These are phyloP conservation scores for Ahaetulla prasina DNA, from an alignment of 2,113 vertebrate genomes.

Conservation along the genomic window DNA sequence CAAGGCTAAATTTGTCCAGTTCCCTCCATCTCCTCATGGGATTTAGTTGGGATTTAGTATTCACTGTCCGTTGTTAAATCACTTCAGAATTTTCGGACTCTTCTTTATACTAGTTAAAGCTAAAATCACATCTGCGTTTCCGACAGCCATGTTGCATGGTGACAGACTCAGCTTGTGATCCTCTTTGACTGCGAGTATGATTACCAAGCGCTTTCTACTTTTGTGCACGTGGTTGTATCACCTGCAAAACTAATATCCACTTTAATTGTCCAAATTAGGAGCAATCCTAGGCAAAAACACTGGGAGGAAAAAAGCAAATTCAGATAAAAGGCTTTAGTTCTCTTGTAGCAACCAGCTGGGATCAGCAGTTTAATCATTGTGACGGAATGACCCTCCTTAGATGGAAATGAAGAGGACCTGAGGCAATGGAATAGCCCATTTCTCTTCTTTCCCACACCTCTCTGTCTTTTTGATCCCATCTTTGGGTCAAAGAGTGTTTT, in stretches of 20 bases:
- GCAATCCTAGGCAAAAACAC: neutral
- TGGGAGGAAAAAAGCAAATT: neutral
- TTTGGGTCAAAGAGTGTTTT: neutral
- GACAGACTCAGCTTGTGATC: neutral
- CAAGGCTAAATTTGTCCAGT: neutral
- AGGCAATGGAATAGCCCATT: neutral
- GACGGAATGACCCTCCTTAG: neutral
- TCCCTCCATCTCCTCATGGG: neutral
- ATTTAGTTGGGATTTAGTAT: neutral
- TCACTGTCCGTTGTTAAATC: neutral
- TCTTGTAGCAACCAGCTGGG: neutral
- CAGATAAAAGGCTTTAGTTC: neutral
- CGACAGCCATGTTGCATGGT: neutral
- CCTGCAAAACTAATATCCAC: neutral
- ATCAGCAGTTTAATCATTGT: neutral
- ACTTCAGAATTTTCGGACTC: neutral
- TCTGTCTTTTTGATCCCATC: neutral
- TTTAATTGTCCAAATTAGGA: neutral
- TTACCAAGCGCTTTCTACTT: neutral
- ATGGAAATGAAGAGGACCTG: neutral
- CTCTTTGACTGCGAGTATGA: neutral
- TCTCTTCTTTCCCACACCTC: neutral
- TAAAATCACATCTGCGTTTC: neutral
- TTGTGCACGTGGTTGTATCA: neutral
- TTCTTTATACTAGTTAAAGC: neutral